Percentiles rank a stretch among this genome's conserved stretches.
phyloP scores from a whole-genome alignment of 2,113 vertebrate species.

The Rhynchomys soricoides region DNA sequence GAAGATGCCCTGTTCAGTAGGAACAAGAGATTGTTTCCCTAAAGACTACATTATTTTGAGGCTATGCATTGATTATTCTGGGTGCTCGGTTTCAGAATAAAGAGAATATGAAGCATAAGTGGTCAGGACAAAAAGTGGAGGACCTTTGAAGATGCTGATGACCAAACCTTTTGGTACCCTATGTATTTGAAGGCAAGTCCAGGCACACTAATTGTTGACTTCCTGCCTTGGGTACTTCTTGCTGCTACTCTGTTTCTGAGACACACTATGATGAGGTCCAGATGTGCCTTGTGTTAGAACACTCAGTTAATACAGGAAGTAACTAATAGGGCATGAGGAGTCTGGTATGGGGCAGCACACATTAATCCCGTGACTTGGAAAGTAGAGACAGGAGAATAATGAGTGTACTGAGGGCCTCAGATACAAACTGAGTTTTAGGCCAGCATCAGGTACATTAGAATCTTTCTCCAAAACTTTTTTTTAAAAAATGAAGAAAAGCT shows the following conservation, averaged over 20 bases:
- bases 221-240: not conserved
- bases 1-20: not conserved
- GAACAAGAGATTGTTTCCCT: not conserved
- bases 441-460: not conserved
- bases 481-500: too few species aligned
- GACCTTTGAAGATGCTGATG: not conserved
- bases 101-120: not conserved
- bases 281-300: not conserved
- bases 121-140: not conserved
- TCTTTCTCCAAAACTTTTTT: not conserved
- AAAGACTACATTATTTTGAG: not conserved
- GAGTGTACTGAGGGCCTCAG: not conserved
- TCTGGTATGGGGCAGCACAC: not conserved
- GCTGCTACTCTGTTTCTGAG: not conserved
- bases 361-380: not conserved
- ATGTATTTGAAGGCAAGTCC: not conserved
- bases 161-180: not conserved
- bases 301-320: not conserved
- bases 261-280: not conserved
- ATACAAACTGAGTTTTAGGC: not conserved
- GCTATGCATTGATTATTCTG: accelerated
- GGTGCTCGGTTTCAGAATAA: not conserved
- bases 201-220: not conserved
- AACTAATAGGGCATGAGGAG: not conserved
- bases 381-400: not conserved